Evolutionary conservation across 2,797 vertebrate species (phyloP), one percentile per base, ranked within the genome.

Genomic region (Diplodus puntazzo): DNA sequence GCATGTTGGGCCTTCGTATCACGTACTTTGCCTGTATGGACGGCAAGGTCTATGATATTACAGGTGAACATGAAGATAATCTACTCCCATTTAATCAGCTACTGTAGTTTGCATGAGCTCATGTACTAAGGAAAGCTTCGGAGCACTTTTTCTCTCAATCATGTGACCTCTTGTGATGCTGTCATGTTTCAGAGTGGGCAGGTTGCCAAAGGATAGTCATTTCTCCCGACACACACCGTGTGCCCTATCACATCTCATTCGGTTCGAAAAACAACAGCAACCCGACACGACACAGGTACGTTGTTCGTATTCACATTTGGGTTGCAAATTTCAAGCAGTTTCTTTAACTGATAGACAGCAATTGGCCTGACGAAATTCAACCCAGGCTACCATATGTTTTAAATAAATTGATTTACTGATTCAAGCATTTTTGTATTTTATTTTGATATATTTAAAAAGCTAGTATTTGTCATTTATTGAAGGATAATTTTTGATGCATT

Each of bases 181-280:
- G 12, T 88, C 59, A 54, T 80, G 68, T 75, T 92, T 82, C 93
- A 99, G 98, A 99, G 88, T 98, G 97, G 97, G 97, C 97, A 1
- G 97, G 97, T 50, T 98, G 97, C 85, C 98, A 98, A 83, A 94
- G 96, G 79, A 97, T 98, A 69, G 93, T 95, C 54, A 99, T 99
- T 84, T 97, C 97, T 57, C 97, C 98, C 0, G 97, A 99, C 92
- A 98, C 97, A 1, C 98, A 98, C 71, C 96, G 96, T 1, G 98
- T 98, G 76, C 97, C 97, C 61, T 99, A 98, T 90, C 98, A 98
- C 92, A 98, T 99, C 92, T 98, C 97, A 64, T 98, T 98, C 61
- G 97, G 97, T 45, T 93, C 97, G 11, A 95, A 97, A 92, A 95
- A 95, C 78, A 93, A 95, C 73, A 94, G 92, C 82, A 92, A 85